Evolutionary conservation across 1,140 invertebrate species (phyloP).

Genomic region (Andrena cerasifolii): DNA sequence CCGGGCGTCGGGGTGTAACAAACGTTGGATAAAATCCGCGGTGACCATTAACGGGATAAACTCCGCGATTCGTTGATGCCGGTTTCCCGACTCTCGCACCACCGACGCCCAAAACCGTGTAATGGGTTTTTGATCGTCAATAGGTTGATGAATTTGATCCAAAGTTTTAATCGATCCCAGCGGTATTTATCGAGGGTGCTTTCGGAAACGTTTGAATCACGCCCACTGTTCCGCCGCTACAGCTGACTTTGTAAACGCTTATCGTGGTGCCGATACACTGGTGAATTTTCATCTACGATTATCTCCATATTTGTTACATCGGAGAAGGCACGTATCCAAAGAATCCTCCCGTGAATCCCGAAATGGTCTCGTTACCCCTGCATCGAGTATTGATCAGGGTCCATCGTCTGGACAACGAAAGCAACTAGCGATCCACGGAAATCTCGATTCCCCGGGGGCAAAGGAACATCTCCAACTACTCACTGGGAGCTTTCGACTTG

Average conservation of each 20-base stretch:
- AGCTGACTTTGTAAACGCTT: too few species aligned
- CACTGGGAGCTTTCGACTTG: constrained; percentile 2
- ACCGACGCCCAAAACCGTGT: background rate
- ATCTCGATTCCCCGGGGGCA: background rate
- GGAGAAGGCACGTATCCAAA: too few species aligned
- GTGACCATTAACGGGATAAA: constrained; percentile 23
- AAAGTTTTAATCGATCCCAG: background rate
- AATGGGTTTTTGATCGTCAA: background rate
- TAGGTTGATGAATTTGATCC: background rate
- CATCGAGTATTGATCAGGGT: background rate
- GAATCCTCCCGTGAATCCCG: background rate
- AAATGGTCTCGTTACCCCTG: background rate
- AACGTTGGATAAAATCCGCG: background rate
- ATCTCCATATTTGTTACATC: too few species aligned
- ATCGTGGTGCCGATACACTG: too few species aligned
- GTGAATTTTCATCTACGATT: too few species aligned
- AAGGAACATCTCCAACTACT: background rate
- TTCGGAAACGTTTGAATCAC: too few species aligned
- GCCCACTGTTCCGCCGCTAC: too few species aligned
- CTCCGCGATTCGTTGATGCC: background rate
- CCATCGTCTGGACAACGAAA: too few species aligned
- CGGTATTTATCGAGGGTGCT: background rate
- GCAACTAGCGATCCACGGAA: background rate
- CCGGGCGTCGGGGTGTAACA: background rate
- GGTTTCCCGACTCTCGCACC: background rate